These are phyloP conservation scores for Streptopelia turtur DNA, from an alignment of 2,797 vertebrate species.

Conservation along the genomic window DNA sequence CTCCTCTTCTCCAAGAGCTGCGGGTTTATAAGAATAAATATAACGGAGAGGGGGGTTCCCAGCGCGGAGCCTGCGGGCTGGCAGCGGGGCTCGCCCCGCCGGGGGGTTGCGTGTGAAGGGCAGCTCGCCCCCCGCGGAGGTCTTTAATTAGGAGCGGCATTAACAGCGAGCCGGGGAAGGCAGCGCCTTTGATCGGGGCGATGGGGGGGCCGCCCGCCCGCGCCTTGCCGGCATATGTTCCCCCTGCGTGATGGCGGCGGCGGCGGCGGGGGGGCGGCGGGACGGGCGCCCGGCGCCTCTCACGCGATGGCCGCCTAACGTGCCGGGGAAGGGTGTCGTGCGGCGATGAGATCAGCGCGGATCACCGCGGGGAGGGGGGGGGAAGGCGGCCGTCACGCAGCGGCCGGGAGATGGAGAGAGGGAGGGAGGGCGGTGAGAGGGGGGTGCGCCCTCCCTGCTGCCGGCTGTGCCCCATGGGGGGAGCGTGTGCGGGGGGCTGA, in stretches of 20 bases:
- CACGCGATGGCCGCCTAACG: conserved; percentile 43
- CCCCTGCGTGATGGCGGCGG: conserved; percentile 8
- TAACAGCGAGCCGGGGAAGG: background rate
- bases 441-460: background rate
- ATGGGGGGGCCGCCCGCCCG: background rate
- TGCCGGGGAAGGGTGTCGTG: conserved; percentile 81
- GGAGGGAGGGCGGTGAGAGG: background rate
- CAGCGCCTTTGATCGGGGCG: background rate
- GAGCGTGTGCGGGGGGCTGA: background rate
- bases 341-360: conserved; percentile 79
- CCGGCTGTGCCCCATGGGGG: background rate
- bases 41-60: background rate
- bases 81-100: background rate
- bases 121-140: conserved; percentile 5
- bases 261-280: background rate
- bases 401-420: conserved; percentile 16
- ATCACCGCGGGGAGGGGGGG: conserved; percentile 53
- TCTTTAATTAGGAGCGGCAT: background rate
- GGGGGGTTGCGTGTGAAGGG: background rate
- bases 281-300: conserved; percentile 1
- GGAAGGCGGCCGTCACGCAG: conserved; percentile 78
- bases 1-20: too few relatives aligned
- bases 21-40: background rate
- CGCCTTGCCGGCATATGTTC: conserved; percentile 17
- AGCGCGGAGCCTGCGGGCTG: background rate